phyloP scores from a whole-genome alignment of 2,113 vertebrate species.

The Columba janthina region DNA sequence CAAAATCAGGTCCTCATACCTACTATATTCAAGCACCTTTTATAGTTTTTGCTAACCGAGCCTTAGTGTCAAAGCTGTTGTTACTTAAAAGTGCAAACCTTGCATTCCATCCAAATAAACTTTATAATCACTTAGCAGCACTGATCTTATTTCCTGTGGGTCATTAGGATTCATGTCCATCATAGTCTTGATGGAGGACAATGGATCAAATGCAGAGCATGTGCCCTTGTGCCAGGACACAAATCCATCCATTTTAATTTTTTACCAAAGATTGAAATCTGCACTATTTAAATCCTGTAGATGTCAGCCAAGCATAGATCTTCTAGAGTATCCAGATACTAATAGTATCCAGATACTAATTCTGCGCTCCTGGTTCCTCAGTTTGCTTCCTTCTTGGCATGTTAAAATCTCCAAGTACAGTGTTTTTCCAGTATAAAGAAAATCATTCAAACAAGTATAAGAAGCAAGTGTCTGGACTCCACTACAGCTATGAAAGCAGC shows the following conservation, averaged over 20 bases:
- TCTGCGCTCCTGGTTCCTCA: not conserved
- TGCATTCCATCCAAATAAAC: not conserved
- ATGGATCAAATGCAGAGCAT: not conserved
- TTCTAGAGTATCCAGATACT: not conserved
- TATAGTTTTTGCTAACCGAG: not conserved
- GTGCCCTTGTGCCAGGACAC: not conserved
- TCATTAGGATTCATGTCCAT: not conserved
- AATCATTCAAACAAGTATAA: not conserved
- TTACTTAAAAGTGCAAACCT: not conserved
- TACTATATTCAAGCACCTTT: not conserved
- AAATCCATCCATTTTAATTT: not conserved
- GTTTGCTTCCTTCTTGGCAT: not conserved
- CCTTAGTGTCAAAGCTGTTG: not conserved
- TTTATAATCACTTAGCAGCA: not conserved
- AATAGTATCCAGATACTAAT: not conserved
- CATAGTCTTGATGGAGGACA: not conserved
- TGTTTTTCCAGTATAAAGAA: not conserved
- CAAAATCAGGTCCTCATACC: not conserved
- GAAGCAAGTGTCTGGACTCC: not conserved
- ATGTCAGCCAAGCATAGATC: conserved; percentile 2
- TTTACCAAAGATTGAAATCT: not conserved
- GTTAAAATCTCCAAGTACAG: not conserved
- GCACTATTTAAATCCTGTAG: not conserved
- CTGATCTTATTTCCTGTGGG: not conserved
- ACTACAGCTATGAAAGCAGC: not conserved